A percentile compares a stretch with the other conserved stretches of the same genome.
Evolutionary conservation across 2,888 invertebrate genomes (phyloP).

Genomic region (Drosophila meridiana): DNA sequence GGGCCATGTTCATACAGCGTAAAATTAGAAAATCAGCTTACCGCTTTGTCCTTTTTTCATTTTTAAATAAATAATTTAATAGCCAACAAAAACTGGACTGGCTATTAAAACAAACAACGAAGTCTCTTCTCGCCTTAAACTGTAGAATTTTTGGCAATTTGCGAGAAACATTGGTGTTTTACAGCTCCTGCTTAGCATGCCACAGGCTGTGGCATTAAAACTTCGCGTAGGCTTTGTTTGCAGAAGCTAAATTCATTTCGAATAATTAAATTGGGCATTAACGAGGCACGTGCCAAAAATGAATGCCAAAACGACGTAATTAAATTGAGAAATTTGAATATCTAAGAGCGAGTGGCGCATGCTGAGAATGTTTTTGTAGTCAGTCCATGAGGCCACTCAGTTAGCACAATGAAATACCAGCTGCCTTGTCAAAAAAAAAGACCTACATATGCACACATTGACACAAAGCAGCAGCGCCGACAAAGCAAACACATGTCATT

Average conservation of each 20-base stretch:
- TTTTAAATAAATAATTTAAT: conserved; percentile 68
- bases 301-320: conserved; percentile 39
- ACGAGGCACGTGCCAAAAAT: conserved; percentile 42
- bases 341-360: conserved; percentile 7
- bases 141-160: conserved; percentile 14
- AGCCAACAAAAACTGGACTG: conserved; percentile 44
- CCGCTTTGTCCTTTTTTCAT: conserved; percentile 24
- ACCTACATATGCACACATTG: not conserved
- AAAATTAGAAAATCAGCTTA: conserved; percentile 68
- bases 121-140: conserved; percentile 25
- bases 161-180: conserved; percentile 22
- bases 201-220: not conserved
- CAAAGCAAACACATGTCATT: conserved; percentile 70
- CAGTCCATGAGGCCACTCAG: not conserved
- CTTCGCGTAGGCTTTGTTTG: conserved; percentile 12
- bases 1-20: conserved; percentile 64
- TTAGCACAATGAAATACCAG: conserved; percentile 6
- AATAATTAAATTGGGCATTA: conserved; percentile 60
- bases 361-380: not conserved
- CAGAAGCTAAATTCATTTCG: conserved; percentile 19
- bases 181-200: conserved; percentile 10
- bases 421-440: conserved; percentile 6
- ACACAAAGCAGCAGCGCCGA: conserved; percentile 41
- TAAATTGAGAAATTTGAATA: conserved; percentile 40
- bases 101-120: conserved; percentile 52